A percentile compares a stretch with the other conserved stretches of the same genome.
These are phyloP conservation scores for Xenopus borealis DNA, from an alignment of 2,113 vertebrate genomes.

Conservation along the genomic window DNA sequence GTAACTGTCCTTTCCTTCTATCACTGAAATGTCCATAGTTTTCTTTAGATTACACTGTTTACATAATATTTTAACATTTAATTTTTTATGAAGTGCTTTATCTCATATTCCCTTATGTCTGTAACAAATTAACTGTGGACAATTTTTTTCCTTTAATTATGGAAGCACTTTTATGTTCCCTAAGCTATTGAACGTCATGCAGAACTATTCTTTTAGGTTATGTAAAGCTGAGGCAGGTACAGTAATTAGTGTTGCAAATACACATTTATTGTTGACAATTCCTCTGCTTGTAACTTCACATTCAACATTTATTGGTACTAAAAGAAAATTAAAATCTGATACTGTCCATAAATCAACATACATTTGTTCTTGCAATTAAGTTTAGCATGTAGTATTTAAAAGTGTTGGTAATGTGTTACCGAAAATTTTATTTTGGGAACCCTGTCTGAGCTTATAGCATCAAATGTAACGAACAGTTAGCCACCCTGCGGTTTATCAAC, in stretches of 20 bases:
- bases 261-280: not conserved
- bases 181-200: not conserved
- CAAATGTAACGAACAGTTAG: too few relatives aligned
- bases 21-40: not conserved
- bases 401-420: too few relatives aligned
- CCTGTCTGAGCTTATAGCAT: too few relatives aligned
- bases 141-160: not conserved
- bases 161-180: not conserved
- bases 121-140: not conserved
- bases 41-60: not conserved
- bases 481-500: too few relatives aligned
- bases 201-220: not conserved
- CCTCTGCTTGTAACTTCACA: not conserved
- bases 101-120: not conserved
- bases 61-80: not conserved
- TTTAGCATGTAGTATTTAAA: not conserved
- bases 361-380: not conserved
- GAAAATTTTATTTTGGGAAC: too few relatives aligned
- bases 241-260: not conserved
- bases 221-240: not conserved
- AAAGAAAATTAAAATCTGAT: not conserved
- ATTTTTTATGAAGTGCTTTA: not conserved
- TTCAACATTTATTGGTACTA: conserved; percentile 1
- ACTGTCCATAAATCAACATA: not conserved
- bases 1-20: too few relatives aligned